Evolutionary conservation across 2,113 vertebrate genomes (phyloP), one percentile per base, ranked within the genome.

Genomic region (Lates calcarifer): DNA sequence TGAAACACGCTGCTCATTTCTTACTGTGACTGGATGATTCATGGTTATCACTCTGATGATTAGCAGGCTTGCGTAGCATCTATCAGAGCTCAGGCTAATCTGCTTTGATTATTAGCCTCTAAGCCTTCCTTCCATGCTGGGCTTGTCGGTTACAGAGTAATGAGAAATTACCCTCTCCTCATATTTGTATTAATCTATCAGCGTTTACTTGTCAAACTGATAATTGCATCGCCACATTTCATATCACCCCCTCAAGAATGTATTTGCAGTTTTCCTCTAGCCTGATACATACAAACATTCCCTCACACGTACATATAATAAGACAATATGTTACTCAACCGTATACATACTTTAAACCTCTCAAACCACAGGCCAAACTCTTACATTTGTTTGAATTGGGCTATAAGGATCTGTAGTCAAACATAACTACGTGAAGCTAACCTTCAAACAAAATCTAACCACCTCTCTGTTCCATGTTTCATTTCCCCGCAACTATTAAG

Each of bases 101-200:
- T 91, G 73, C 91, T 91, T 77, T 92, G 93, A 94, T 93, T 90
- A 94, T 91, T 92, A 93, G 90, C 87, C 87, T 89, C 86, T 92
- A 92, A 94, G 91, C 89, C 88, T 68, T 80, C 65, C 90, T 74
- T 86, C 82, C 90, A 89, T 51, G 88, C 87, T 81, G 87, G 89
- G 87, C 68, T 83, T 80, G 85, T 87, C 60, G 51, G 80, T 81
- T n/a, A 65, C 63, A 31, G 45, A 65, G 77, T 71, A 86, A 92
- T 90, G 88, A 92, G 79, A 93, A 92, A 92, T 86, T 79, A 84
- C 58, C 17, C 73, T 88, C 39, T 67, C 26, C 74, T 89, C 81
- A 43, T 78, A 84, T 90, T 90, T 84, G 66, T 88, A 84, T 84
- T 88, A 83, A 83, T 91, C 79, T 90, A 72, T 87, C 75, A 79